Conservation (phyloP, 2,797 vertebrate species). For the Oryzias dopingdopingensis region DNA sequence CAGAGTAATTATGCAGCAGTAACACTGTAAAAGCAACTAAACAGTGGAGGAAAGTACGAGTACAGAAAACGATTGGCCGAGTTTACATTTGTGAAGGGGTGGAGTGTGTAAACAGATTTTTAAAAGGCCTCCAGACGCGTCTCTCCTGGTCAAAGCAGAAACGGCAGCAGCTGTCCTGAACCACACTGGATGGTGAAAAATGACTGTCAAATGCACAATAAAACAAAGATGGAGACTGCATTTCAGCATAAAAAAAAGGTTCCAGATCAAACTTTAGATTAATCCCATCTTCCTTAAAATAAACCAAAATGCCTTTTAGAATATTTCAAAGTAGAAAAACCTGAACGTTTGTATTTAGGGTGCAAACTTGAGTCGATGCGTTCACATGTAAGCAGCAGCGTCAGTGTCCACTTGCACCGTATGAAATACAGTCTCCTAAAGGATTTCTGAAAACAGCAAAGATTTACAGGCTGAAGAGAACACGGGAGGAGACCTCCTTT, state of each 20-base stretch:
- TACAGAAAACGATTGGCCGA: slow-evolving; percentile 57
- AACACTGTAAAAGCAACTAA: slow-evolving; percentile 70
- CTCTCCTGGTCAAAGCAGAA: slow-evolving; percentile 37
- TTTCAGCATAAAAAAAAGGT: slow-evolving; percentile 26
- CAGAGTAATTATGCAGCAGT: slow-evolving; percentile 80
- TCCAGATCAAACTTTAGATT: slow-evolving; percentile 28
- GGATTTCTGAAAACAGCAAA: slow-evolving; percentile 70
- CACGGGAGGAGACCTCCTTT: slow-evolving; percentile 69
- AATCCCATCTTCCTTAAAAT: slow-evolving; percentile 35
- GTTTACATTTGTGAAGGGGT: slow-evolving; percentile 50
- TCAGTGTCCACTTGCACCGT: slow-evolving; percentile 54
- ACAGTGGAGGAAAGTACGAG: slow-evolving; percentile 56
- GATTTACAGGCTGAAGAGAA: slow-evolving; percentile 68
- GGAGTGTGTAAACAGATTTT: slow-evolving; percentile 63
- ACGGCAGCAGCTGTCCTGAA: slow-evolving; percentile 39
- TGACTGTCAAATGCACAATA: slow-evolving; percentile 31
- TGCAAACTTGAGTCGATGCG: slow-evolving; percentile 39
- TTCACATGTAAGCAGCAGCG: slow-evolving; percentile 42
- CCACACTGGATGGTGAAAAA: slow-evolving; percentile 22
- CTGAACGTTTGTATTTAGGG: slow-evolving; percentile 41
- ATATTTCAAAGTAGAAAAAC: slow-evolving; percentile 53
- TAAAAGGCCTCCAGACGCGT: slow-evolving; percentile 26
- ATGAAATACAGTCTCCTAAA: slow-evolving; percentile 66
- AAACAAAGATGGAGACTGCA: slow-evolving; percentile 22
- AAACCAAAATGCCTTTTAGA: slow-evolving; percentile 43